These are phyloP conservation scores for Heliconius charithonia DNA, from an alignment of 2,888 invertebrate species.

Conservation along the genomic window DNA sequence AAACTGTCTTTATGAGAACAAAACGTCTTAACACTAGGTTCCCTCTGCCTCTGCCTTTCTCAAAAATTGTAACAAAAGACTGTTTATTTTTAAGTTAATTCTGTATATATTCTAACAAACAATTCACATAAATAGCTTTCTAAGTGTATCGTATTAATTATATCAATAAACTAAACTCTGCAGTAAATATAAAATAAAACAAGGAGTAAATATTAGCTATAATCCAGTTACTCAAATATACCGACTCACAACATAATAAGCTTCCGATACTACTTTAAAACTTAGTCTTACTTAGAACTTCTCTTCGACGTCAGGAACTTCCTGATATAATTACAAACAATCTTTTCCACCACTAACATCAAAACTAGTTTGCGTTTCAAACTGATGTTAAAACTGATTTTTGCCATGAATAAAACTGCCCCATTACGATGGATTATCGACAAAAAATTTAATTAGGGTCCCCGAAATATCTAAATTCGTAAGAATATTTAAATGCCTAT, in stretches of 20 bases:
- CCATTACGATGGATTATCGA: neutral
- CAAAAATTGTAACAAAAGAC: too few species aligned
- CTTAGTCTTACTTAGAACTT: neutral
- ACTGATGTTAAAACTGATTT: too few species aligned
- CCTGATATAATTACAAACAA: constrained; percentile 2
- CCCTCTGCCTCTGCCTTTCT: neutral
- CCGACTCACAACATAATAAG: neutral
- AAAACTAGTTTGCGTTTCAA: neutral
- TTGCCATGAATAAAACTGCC: neutral
- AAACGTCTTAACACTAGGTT: neutral
- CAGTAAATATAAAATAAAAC: too few species aligned
- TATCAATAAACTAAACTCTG: too few species aligned
- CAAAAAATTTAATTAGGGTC: neutral
- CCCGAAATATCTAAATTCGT: too few species aligned
- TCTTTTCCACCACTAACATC: neutral
- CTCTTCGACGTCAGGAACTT: neutral
- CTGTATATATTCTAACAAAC: too few species aligned
- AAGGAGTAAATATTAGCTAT: neutral
- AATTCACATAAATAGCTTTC: too few species aligned
- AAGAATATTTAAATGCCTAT: neutral
- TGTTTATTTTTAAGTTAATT: too few species aligned
- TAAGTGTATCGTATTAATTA: too few species aligned
- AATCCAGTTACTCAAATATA: neutral
- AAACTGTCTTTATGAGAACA: neutral
- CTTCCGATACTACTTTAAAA: constrained; percentile 15